phyloP scores from a whole-genome alignment of 2,797 vertebrate species.

The Propithecus deckenii region DNA sequence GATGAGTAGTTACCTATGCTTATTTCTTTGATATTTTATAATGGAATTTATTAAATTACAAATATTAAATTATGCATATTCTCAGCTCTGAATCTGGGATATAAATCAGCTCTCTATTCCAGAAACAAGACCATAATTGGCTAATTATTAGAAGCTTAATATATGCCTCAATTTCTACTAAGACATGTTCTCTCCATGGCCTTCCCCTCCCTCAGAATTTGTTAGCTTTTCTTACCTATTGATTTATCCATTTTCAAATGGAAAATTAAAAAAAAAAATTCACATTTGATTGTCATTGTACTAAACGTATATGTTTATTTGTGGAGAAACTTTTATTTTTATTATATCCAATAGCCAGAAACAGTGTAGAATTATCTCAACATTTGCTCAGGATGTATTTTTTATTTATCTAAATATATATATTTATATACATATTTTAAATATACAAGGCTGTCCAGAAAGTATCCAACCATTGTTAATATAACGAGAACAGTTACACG shows the following conservation, averaged over 20 bases:
- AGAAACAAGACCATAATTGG: not conserved
- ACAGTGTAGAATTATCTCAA: not conserved
- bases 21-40: not conserved
- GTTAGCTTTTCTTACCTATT: not conserved
- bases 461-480: too few species aligned
- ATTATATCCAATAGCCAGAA: not conserved
- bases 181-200: fast-evolving
- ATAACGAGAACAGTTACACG: too few species aligned
- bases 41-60: not conserved
- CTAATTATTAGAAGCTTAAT: not conserved
- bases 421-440: too few species aligned
- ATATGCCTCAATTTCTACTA: not conserved
- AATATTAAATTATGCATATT: not conserved
- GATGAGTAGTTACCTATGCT: not conserved
- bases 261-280: not conserved
- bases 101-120: not conserved
- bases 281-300: not conserved
- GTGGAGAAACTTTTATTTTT: not conserved
- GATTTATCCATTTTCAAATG: not conserved
- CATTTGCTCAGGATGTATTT: not conserved
- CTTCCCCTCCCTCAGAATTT: not conserved
- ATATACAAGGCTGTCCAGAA: too few species aligned
- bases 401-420: not conserved
- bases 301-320: not conserved
- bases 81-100: not conserved